These are phyloP conservation scores for Solenodon paradoxus DNA, from an alignment of 2,113 vertebrate genomes.

Conservation along the genomic window DNA sequence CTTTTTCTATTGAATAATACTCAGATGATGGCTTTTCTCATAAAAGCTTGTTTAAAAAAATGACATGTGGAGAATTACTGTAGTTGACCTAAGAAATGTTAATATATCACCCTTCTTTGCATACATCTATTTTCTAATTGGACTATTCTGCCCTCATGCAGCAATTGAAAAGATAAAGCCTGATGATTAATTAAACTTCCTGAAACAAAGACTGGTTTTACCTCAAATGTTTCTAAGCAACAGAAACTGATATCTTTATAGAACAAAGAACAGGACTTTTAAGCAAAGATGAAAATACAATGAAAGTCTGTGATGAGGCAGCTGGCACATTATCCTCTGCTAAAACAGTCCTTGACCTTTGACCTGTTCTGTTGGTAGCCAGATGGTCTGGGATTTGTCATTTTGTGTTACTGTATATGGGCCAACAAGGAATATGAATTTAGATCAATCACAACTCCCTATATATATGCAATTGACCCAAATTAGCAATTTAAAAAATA, in stretches of 20 bases:
- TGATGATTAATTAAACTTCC: conserved; percentile 38
- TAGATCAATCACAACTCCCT: background rate
- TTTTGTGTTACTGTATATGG: background rate
- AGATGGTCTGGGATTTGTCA: conserved; percentile 70
- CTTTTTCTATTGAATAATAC: no score
- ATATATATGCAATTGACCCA: background rate
- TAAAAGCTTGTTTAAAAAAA: conserved; percentile 34
- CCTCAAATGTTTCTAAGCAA: conserved; percentile 30
- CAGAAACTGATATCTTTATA: background rate
- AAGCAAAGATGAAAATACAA: conserved; percentile 35
- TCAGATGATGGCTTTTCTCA: background rate
- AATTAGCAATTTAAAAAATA: conserved; percentile 46
- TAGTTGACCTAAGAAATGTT: conserved; percentile 20
- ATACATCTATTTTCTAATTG: background rate
- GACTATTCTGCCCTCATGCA: background rate
- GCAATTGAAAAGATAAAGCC: conserved; percentile 35
- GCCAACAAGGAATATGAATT: conserved; percentile 50
- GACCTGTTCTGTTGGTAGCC: conserved; percentile 20
- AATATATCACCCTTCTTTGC: conserved; percentile 32
- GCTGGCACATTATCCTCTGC: conserved; percentile 1
- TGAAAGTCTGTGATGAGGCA: background rate
- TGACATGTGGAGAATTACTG: conserved; percentile 50
- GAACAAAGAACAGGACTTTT: conserved; percentile 23
- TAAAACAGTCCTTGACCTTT: conserved; percentile 63
- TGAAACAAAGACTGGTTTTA: conserved; percentile 27